Percentiles rank a stretch among this genome's conserved stretches.
These are phyloP conservation scores for Drosophila phalerata DNA, from an alignment of 2,888 invertebrate species.

Conservation along the genomic window DNA sequence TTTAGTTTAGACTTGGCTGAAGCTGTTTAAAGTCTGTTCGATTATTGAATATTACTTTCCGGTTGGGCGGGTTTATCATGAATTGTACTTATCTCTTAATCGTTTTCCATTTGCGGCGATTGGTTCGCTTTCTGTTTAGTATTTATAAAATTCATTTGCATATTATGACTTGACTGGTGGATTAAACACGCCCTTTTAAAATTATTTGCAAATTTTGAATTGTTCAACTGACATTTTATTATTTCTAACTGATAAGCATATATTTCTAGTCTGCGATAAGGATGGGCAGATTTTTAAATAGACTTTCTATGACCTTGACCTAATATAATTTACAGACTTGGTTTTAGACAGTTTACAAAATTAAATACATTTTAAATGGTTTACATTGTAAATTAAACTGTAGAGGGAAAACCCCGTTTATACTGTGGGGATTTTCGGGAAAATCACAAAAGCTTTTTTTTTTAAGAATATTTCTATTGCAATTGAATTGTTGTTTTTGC, in stretches of 20 bases:
- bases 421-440: slow-evolving; percentile 2
- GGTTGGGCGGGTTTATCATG: slow-evolving; percentile 62
- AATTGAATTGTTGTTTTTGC: slow-evolving; percentile 6
- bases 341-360: neutral
- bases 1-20: slow-evolving; percentile 17
- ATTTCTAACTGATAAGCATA: slow-evolving; percentile 15
- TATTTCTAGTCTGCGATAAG: slow-evolving; percentile 23
- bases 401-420: neutral
- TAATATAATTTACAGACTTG: slow-evolving; percentile 9
- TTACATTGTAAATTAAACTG: neutral
- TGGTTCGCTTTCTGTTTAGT: slow-evolving; percentile 45
- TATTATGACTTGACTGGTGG: slow-evolving; percentile 29
- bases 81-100: slow-evolving; percentile 32
- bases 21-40: slow-evolving; percentile 23
- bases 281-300: neutral
- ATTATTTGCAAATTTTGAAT: slow-evolving; percentile 24
- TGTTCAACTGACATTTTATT: neutral
- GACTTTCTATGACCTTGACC: slow-evolving; percentile 56
- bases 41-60: slow-evolving; percentile 58
- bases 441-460: neutral
- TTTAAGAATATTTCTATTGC: neutral
- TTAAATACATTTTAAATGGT: neutral
- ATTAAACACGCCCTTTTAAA: slow-evolving; percentile 38
- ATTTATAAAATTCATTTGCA: slow-evolving; percentile 61
- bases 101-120: slow-evolving; percentile 40